Evolutionary conservation across 2,888 invertebrate genomes (phyloP).

Genomic region (Hesperia comma): DNA sequence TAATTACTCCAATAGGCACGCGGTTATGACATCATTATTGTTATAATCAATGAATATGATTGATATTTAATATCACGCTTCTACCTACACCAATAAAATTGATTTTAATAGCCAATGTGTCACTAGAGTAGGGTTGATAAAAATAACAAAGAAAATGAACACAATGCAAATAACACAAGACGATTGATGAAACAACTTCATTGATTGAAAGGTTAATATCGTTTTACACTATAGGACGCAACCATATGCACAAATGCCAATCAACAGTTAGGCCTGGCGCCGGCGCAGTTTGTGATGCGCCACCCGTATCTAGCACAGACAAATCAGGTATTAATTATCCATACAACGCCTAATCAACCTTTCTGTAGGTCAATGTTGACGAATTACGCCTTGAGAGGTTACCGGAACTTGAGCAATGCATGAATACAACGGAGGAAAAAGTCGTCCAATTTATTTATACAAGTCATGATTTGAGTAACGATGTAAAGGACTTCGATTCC

Average conservation of each 20-base stretch:
- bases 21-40: background rate
- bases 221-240: conserved; percentile 39
- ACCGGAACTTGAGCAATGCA: conserved; percentile 32
- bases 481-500: background rate
- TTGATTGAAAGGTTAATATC: conserved; percentile 29
- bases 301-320: conserved; percentile 76
- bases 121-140: background rate
- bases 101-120: background rate
- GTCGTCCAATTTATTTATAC: background rate
- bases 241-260: conserved; percentile 66
- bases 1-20: background rate
- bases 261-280: conserved; percentile 80
- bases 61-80: background rate
- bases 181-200: conserved; percentile 12
- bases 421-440: conserved; percentile 12
- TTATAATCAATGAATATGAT: background rate
- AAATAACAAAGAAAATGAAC: conserved; percentile 6
- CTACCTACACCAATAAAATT: background rate
- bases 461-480: background rate
- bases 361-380: conserved; percentile 52
- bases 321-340: conserved; percentile 78
- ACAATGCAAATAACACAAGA: background rate
- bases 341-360: conserved; percentile 66
- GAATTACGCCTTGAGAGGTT: conserved; percentile 39
- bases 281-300: conserved; percentile 75